Evolutionary conservation across 35 echinoderm and acorn worm species (phyloP).

Genomic region (Stichopus chloronotus): DNA sequence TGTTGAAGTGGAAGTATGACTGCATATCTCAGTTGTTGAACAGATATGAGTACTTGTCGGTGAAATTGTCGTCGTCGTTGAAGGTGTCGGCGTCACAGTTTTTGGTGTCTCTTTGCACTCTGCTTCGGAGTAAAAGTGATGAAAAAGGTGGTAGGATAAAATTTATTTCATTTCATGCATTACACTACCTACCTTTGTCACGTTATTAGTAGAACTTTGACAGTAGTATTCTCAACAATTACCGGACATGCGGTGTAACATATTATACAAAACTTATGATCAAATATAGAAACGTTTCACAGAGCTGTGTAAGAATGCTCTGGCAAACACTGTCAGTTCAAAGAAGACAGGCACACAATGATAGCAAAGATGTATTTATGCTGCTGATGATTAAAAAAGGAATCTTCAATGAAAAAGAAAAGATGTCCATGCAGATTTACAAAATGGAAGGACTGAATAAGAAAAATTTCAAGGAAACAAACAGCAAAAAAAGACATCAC

Average conservation of each 20-base stretch:
- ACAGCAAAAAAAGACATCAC: too few species aligned
- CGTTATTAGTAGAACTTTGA: not conserved
- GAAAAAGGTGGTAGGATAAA: not conserved
- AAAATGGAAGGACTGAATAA: too few species aligned
- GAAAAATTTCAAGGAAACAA: too few species aligned
- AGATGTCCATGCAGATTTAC: too few species aligned
- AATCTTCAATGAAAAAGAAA: too few species aligned
- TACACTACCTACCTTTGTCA: not conserved
- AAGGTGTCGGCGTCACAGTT: not conserved
- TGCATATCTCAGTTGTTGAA: not conserved
- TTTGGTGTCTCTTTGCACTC: not conserved
- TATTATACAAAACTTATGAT: too few species aligned
- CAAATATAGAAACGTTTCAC: too few species aligned
- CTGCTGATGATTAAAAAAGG: too few species aligned
- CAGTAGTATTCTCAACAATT: not conserved
- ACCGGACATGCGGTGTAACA: not conserved
- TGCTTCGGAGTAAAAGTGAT: not conserved
- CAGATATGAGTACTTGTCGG: not conserved
- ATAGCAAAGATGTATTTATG: too few species aligned
- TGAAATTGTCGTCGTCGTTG: not conserved
- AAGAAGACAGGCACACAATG: too few species aligned
- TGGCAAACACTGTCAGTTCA: too few species aligned
- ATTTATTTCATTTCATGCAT: not conserved
- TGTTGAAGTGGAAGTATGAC: not conserved
- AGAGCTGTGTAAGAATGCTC: too few species aligned